Percentiles rank a stretch among this genome's conserved stretches.
Evolutionary conservation across 2,797 vertebrate species (phyloP).

Genomic region (Sebastes wilsoni): DNA sequence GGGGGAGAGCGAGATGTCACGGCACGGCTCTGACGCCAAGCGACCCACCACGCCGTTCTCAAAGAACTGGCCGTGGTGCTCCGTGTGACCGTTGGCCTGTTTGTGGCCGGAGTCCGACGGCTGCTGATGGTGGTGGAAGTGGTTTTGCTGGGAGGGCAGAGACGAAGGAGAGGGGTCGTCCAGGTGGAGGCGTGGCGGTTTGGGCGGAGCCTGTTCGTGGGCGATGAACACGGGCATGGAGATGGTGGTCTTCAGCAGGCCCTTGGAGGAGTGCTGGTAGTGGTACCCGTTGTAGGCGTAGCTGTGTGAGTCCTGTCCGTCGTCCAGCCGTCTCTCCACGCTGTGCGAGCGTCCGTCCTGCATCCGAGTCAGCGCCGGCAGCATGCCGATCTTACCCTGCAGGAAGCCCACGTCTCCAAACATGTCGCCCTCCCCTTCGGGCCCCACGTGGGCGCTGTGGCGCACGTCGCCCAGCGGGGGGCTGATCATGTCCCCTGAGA

Average conservation of each 20-base stretch:
- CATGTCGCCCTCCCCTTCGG: slow-evolving; percentile 83
- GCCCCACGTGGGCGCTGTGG: slow-evolving; percentile 88
- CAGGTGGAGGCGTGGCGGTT: slow-evolving; percentile 85
- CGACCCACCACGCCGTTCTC: slow-evolving; percentile 55
- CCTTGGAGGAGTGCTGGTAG: slow-evolving; percentile 61
- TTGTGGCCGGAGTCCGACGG: neutral
- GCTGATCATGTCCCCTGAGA: slow-evolving; percentile 89
- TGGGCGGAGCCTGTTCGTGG: slow-evolving; percentile 85
- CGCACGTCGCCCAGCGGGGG: slow-evolving; percentile 87
- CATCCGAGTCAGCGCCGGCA: slow-evolving; percentile 65
- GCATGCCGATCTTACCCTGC: slow-evolving; percentile 84
- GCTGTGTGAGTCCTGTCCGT: slow-evolving; percentile 43
- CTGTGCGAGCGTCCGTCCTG: slow-evolving; percentile 71
- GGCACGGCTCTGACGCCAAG: slow-evolving; percentile 63
- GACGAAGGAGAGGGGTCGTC: slow-evolving; percentile 69
- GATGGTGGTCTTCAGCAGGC: slow-evolving; percentile 81
- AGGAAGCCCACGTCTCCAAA: slow-evolving; percentile 89
- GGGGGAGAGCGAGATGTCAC: slow-evolving; percentile 71
- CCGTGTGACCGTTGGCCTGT: neutral
- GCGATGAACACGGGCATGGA: slow-evolving; percentile 84
- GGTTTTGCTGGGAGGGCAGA: slow-evolving; percentile 32
- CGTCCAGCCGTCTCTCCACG: slow-evolving; percentile 61
- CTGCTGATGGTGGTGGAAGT: slow-evolving; percentile 15
- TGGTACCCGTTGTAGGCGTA: slow-evolving; percentile 74
- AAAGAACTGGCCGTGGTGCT: slow-evolving; percentile 39